Evolutionary conservation across 2,797 vertebrate genomes (phyloP), one percentile per base, ranked within the genome.

Genomic region (Nasua narica): DNA sequence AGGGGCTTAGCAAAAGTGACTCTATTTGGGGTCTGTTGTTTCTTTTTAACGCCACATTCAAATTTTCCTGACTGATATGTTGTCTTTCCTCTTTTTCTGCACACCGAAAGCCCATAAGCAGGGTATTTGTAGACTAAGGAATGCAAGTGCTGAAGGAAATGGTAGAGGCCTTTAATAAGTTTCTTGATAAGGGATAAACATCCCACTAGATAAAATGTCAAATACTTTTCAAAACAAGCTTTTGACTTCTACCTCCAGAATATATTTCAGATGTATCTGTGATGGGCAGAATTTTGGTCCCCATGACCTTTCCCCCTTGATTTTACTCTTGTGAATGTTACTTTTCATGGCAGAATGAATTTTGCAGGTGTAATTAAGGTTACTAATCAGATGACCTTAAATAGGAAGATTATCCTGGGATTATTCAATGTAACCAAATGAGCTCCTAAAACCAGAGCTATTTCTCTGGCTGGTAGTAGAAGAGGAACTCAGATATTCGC

Each of bases 351-450:
- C 13, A 4, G 16, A 79, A 90, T 35, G 19, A 52, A 89, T 58
- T 90, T 90, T 40, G 16, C n/a, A 86, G 60, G 81, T 78, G 15
- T 95, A 92, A 95, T 35, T 91, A 84, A 83, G n/a, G 8, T 85
- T 78, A 69, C 58, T 82, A 58, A 65, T 91, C 25, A 90, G 8
- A 12, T 87, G 16, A 29, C 16, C 9, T 95, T 88, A 72, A 90
- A 46, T 52, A 79, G 58, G n/a, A 67, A 94, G 43, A 72, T 69
- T 46, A 32, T 10, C 23, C 25, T 78, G 7, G 74, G 69, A 29
- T 91, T 81, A 83, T 81, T 35, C 48, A 60, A 3, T n/a, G 15
- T 52, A 69, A 95, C 76, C 32, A 65, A 25, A n/a, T 60, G 48
- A 46, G 11, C 29, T 81, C 35, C 58, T 82, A 77, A 93, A 91